Percentiles rank a stretch among this genome's conserved stretches.
phyloP scores from a whole-genome alignment of 2,888 invertebrate species.

The Melitaea athalia region DNA sequence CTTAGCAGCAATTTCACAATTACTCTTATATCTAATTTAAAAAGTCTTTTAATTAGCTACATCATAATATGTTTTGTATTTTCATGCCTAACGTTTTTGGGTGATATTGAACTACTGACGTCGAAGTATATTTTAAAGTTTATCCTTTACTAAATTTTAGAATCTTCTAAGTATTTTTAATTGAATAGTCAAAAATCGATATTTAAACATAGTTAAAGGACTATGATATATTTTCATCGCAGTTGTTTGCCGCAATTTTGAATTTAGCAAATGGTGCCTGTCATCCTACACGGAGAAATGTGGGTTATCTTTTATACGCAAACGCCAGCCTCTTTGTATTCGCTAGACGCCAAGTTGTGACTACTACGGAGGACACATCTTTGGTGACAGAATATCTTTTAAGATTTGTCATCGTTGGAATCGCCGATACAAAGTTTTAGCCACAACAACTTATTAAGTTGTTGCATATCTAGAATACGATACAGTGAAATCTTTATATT shows the following conservation, averaged over 20 bases:
- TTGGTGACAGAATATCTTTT: conserved; percentile 38
- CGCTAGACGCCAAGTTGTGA: conserved; percentile 32
- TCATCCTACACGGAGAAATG: conserved; percentile 38
- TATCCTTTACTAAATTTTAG: too few species aligned
- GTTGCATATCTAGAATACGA: neutral
- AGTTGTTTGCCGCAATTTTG: conserved; percentile 29
- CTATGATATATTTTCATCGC: conserved; percentile 30
- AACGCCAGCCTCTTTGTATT: conserved; percentile 36
- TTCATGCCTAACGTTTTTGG: too few species aligned
- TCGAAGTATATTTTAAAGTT: too few species aligned
- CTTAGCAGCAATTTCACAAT: too few species aligned
- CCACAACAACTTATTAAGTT: conserved; percentile 1
- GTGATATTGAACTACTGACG: too few species aligned
- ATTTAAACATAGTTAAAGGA: conserved; percentile 9
- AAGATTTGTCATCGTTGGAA: conserved; percentile 26
- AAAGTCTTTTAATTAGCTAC: too few species aligned
- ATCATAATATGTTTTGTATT: too few species aligned
- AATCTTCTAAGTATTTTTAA: too few species aligned
- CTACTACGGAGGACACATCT: conserved; percentile 36
- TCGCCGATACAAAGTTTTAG: conserved; percentile 7
- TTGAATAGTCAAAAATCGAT: neutral
- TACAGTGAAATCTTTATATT: too few species aligned
- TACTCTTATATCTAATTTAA: too few species aligned
- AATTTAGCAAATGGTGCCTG: conserved; percentile 38
- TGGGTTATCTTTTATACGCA: conserved; percentile 37